Conservation (phyloP, 1,140 invertebrate genomes). For the Chlorops oryzae region DNA sequence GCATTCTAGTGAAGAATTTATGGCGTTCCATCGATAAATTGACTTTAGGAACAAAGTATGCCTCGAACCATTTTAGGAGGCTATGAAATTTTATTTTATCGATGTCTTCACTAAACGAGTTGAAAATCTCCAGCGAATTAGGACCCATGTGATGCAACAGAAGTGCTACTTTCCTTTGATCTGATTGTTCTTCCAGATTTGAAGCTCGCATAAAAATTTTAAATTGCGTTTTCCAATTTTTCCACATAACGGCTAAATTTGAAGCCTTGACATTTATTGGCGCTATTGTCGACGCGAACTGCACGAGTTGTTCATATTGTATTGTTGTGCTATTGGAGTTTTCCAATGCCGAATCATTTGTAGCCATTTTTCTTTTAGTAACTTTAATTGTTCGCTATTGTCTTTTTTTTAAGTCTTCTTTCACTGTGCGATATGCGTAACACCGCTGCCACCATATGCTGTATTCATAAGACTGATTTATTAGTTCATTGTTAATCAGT, state of each 20-base stretch:
- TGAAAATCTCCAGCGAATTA: conserved; percentile 19
- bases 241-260: conserved; percentile 12
- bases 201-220: conserved; percentile 21
- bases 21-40: conserved; percentile 25
- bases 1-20: conserved; percentile 25
- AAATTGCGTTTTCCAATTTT: too few relatives aligned
- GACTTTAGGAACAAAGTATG: conserved; percentile 22
- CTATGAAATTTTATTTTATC: conserved; percentile 1
- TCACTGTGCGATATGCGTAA: too few relatives aligned
- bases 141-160: conserved; percentile 21
- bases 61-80: conserved; percentile 17
- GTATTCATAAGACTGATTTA: too few relatives aligned
- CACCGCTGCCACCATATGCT: too few relatives aligned
- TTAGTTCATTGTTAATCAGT: too few relatives aligned
- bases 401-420: too few relatives aligned
- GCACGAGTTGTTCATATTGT: neutral
- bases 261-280: conserved; percentile 15
- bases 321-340: too few relatives aligned
- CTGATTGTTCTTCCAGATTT: conserved; percentile 13
- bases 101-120: conserved; percentile 16
- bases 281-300: conserved; percentile 1
- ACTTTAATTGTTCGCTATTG: too few relatives aligned
- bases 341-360: too few relatives aligned
- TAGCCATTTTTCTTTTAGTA: too few relatives aligned
- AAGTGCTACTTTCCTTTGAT: conserved; percentile 21